Percentiles rank a stretch among this genome's conserved stretches.
Evolutionary conservation across 2,888 invertebrate species (phyloP).

Genomic region (Cremastinae sp.): DNA sequence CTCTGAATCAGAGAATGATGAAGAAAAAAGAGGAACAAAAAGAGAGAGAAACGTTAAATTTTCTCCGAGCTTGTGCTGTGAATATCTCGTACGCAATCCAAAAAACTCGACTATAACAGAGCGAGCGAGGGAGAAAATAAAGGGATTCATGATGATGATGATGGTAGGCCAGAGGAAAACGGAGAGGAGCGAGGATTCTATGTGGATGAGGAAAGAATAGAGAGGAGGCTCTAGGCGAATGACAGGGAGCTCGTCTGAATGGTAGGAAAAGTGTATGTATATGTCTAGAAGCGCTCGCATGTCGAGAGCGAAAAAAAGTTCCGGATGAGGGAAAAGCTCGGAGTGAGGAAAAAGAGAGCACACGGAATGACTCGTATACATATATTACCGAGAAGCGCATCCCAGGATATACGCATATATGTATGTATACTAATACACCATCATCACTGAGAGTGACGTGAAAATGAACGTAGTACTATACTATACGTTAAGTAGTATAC

Average conservation of each 20-base stretch:
- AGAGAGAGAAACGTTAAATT: conserved; percentile 37
- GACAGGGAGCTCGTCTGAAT: conserved; percentile 8
- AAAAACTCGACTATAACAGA: conserved; percentile 33
- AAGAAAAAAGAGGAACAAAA: conserved; percentile 18
- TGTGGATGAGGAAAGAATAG: conserved; percentile 45
- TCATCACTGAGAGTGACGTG: conserved; percentile 42
- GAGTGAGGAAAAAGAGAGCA: conserved; percentile 37
- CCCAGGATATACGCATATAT: conserved; percentile 35
- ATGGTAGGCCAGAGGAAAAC: conserved; percentile 23
- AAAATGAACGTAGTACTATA: conserved; percentile 59
- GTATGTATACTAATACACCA: conserved; percentile 48
- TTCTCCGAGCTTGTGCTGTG: conserved; percentile 37
- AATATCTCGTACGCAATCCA: conserved; percentile 3
- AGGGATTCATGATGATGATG: conserved; percentile 13
- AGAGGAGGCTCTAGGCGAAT: conserved; percentile 35
- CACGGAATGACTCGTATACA: conserved; percentile 34
- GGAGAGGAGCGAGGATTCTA: conserved; percentile 11
- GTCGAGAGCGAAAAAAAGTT: conserved; percentile 37
- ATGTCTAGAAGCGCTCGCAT: conserved; percentile 1
- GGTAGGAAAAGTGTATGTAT: not conserved
- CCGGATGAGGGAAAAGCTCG: conserved; percentile 46
- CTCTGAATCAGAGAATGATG: conserved; percentile 38
- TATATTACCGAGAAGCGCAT: not conserved
- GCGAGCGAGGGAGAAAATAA: conserved; percentile 21
- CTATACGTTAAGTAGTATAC: conserved; percentile 55